Evolutionary conservation across 2,888 invertebrate genomes (phyloP).

Genomic region (Polyommatus icarus): DNA sequence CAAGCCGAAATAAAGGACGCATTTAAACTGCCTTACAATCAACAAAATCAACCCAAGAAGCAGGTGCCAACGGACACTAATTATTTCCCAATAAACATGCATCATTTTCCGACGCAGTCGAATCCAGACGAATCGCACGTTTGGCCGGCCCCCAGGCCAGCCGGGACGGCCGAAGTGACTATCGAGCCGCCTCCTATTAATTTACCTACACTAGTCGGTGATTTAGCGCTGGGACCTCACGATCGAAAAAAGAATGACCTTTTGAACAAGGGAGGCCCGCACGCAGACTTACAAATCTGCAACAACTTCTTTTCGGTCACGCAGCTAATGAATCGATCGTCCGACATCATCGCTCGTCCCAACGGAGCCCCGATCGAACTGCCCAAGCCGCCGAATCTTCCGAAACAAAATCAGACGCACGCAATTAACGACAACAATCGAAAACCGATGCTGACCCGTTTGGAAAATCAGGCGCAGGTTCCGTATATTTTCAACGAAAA

Average conservation of each 20-base stretch:
- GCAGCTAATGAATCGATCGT: constrained; percentile 72
- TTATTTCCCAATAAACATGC: constrained; percentile 71
- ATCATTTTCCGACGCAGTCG: constrained; percentile 64
- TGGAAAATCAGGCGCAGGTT: constrained; percentile 63
- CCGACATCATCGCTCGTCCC: constrained; percentile 63
- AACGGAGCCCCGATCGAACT: constrained; percentile 57
- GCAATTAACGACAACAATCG: constrained; percentile 57
- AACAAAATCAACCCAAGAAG: constrained; percentile 58
- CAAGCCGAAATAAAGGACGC: constrained; percentile 58
- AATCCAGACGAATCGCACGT: constrained; percentile 69
- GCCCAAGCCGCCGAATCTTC: constrained; percentile 48
- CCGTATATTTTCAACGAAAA: constrained; percentile 66
- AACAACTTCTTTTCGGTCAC: constrained; percentile 73
- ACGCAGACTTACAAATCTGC: constrained; percentile 66
- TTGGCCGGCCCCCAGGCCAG: constrained; percentile 69
- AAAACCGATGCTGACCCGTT: constrained; percentile 56
- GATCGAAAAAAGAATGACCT: constrained; percentile 70
- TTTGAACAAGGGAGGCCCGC: constrained; percentile 52
- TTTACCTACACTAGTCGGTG: constrained; percentile 71
- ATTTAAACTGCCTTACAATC: constrained; percentile 56
- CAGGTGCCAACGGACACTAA: constrained; percentile 62
- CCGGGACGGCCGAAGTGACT: constrained; percentile 73
- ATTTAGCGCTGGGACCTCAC: constrained; percentile 72
- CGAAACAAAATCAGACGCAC: constrained; percentile 60
- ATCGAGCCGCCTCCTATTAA: constrained; percentile 75